A percentile compares a stretch with the other conserved stretches of the same genome.
Conservation (phyloP, 1,140 invertebrate species). For the Hylaeus anthracinus region DNA sequence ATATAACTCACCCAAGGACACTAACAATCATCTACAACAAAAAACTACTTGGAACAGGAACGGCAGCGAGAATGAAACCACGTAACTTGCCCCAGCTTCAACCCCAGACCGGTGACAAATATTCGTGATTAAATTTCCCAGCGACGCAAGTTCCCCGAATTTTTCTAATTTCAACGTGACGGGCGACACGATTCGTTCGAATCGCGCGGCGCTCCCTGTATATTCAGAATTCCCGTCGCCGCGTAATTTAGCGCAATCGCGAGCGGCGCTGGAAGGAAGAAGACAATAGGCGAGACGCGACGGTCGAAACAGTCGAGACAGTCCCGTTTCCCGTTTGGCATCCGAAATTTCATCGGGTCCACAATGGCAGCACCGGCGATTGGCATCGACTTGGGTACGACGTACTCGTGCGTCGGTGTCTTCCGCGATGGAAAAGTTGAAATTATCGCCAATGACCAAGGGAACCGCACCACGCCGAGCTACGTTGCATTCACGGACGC, state of each 20-base stretch:
- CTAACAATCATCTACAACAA: too few species aligned
- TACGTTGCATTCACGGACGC: slow-evolving; percentile 99
- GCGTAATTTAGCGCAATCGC: not conserved
- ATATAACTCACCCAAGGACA: too few species aligned
- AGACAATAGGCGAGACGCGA: slow-evolving; percentile 4
- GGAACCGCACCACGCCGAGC: slow-evolving; percentile 97
- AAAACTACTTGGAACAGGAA: too few species aligned
- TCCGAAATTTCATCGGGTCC: slow-evolving; percentile 8
- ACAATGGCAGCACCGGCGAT: slow-evolving; percentile 86
- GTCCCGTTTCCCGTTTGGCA: not conserved
- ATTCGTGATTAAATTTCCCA: too few species aligned
- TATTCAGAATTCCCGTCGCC: not conserved
- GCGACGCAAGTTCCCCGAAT: too few species aligned
- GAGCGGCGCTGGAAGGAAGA: slow-evolving; percentile 3
- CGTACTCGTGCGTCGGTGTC: slow-evolving; percentile 94
- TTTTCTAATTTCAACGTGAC: not conserved
- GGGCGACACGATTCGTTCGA: too few species aligned
- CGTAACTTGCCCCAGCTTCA: too few species aligned
- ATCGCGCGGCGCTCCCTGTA: too few species aligned
- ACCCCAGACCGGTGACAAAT: too few species aligned
- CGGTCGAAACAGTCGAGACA: slow-evolving; percentile 7
- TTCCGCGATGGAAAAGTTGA: slow-evolving; percentile 97
- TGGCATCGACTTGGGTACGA: slow-evolving; percentile 94
- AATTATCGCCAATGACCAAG: slow-evolving; percentile 98
- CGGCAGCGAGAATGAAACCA: too few species aligned